Evolutionary conservation across 2,888 invertebrate genomes (phyloP), one percentile per base, ranked within the genome.

Genomic region (Seira sanloemensis): DNA sequence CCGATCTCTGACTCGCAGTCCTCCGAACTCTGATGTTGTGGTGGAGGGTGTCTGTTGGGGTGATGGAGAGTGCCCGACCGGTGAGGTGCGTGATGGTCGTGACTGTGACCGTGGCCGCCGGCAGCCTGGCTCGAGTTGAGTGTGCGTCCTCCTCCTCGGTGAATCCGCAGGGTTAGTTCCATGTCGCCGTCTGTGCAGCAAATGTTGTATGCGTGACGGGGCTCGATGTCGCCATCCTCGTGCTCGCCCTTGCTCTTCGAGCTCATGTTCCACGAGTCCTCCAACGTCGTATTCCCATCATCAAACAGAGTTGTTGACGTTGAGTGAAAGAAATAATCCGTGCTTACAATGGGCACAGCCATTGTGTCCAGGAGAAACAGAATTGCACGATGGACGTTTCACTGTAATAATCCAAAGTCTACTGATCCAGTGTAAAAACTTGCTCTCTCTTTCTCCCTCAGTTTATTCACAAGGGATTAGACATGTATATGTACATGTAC

Each of bases 151-250:
- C 97, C 97, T 26, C 98, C 98, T 71, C 98, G 94, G 91, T 98
- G 98, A 89, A 98, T 98, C 86, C 98, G 93, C 89, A 98, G 92
- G 2, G 97, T 98, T 90, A 98, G 93, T 90, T 96, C 97, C 89
- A 96, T 92, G 91, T 97, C 96, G 12, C 97, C 97, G 87, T 90
- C 90, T 12, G 88, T 87, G 74, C 84, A 87, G 65, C 83, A 87
- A 9, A 87, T 78, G 54, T 87, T 87, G 26, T 87, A 78, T 18
- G 79, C 27, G 46, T 69, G 68, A 2, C 69, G 7, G 2, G 27
- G 50, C 16, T 50, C 71, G 16, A 21, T 75, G 0, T 77, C 74
- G 18, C 74, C 83, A n/a, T 18, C 50, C 12, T 2, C n/a, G 21
- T 23, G 23, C 21, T 26, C 25, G 19, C 37, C 26, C 21, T 26